These are phyloP conservation scores for Orchestia grillus DNA, from an alignment of 1,140 invertebrate species.

Conservation along the genomic window DNA sequence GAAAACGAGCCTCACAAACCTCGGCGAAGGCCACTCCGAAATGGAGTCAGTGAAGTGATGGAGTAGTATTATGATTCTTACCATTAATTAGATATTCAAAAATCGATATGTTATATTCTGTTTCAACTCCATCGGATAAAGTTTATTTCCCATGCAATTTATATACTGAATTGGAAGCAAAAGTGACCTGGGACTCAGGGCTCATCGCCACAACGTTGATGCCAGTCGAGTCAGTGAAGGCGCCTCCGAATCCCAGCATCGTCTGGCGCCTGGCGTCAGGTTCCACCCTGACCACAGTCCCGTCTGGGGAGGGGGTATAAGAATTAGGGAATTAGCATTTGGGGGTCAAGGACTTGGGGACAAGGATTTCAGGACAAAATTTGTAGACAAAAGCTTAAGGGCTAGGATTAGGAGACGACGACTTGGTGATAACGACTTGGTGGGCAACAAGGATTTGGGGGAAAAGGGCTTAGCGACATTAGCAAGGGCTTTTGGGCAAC, in stretches of 20 bases:
- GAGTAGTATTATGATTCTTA: too few relatives aligned
- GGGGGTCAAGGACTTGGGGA: neutral
- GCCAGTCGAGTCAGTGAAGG: conserved; percentile 86
- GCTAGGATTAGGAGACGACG: neutral
- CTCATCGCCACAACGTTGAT: conserved; percentile 77
- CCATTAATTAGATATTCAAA: too few relatives aligned
- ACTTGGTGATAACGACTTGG: neutral
- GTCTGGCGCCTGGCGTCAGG: conserved; percentile 69
- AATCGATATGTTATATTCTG: too few relatives aligned
- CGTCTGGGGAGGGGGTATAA: neutral
- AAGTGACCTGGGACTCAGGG: neutral
- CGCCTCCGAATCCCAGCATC: conserved; percentile 85
- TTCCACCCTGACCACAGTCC: conserved; percentile 63
- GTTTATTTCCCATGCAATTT: too few relatives aligned
- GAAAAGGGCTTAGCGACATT: neutral
- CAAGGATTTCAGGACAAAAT: neutral
- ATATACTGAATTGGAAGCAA: too few relatives aligned
- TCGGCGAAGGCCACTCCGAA: too few relatives aligned
- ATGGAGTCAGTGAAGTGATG: too few relatives aligned
- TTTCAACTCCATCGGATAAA: too few relatives aligned
- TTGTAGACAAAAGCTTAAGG: too few relatives aligned
- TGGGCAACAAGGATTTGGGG: neutral
- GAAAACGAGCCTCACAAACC: too few relatives aligned
- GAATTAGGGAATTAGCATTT: neutral
- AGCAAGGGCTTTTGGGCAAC: neutral